Conservation (phyloP, 2,113 vertebrate genomes). For the Camelus bactrianus region DNA sequence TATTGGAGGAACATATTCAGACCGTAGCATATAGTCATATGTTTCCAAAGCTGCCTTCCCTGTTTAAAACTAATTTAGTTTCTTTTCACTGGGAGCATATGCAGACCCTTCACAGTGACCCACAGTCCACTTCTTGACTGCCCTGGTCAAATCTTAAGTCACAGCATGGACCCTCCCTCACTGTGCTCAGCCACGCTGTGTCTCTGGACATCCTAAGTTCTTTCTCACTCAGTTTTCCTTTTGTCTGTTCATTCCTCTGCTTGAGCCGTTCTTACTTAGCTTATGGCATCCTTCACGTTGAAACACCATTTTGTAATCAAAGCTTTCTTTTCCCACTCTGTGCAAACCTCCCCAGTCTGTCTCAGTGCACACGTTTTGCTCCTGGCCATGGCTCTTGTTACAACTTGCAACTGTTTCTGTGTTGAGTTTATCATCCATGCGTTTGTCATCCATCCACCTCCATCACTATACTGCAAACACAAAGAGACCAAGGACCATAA, state of each 20-base stretch:
- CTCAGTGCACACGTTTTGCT: neutral
- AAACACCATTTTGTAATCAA: neutral
- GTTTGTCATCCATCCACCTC: neutral
- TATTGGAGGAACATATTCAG: neutral
- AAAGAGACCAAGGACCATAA: neutral
- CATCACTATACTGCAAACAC: neutral
- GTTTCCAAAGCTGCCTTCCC: neutral
- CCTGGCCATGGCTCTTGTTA: neutral
- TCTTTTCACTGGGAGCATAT: neutral
- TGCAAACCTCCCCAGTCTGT: neutral
- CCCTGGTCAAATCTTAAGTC: no score
- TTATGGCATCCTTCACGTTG: rapidly evolving
- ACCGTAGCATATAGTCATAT: neutral
- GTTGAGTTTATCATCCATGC: neutral
- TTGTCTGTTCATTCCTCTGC: neutral
- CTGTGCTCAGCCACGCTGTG: neutral
- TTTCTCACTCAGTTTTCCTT: neutral
- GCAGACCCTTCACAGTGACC: neutral
- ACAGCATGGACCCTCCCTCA: rapidly evolving
- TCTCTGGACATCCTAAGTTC: rapidly evolving
- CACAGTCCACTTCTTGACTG: neutral
- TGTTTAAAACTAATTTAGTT: neutral
- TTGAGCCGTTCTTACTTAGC: neutral
- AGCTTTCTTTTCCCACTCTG: neutral
- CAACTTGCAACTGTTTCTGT: neutral